Evolutionary conservation across 2,888 invertebrate genomes (phyloP), one percentile per base, ranked within the genome.

Genomic region (Drosophila prostipennis): DNA sequence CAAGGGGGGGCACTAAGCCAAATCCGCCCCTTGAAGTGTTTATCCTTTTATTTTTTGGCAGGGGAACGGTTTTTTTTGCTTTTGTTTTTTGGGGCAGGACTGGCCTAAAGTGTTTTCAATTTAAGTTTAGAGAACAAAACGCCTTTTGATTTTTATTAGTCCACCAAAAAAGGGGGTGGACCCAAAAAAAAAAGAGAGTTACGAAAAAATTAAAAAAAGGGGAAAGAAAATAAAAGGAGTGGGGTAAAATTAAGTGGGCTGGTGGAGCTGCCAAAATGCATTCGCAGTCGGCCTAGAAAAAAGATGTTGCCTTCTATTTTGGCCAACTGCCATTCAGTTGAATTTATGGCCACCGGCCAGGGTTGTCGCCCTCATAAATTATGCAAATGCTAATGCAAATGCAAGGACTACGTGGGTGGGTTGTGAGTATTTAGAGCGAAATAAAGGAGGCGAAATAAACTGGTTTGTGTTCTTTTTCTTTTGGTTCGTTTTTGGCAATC

Each of bases 61-160:
- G 46, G 46, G 29, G 29, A 14, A 14, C 16, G 13, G 26, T 48
- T 26, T 36, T 0, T 34, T 3, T 40, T n/a, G n/a, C n/a, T n/a
- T 19, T 19, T 19, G 19, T 19, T 19, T 67, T 43, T 53, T 36
- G 59, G 60, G 80, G 42, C 56, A 45, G 65, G 26, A 37, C 46
- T n/a, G 63, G 45, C 65, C 87, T 64, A 83, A 91, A 91, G 92
- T 92, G 88, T 90, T 91, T 92, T 91, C 91, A 92, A 92, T 91
- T 92, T 90, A 90, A 90, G 90, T 91, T 91, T 89, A 89, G 83
- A 80, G 84, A 90, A 90, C 90, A 91, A 90, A 91, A 87, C 84
- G 89, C 89, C 83, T 83, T 83, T 87, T 89, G 87, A 89, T 83
- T 89, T 83, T 83, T 87, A 87, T 89, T 89, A 82, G 89, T 78